Evolutionary conservation across 2,888 invertebrate genomes (phyloP).

Genomic region (Nemotelus nigrinus): DNA sequence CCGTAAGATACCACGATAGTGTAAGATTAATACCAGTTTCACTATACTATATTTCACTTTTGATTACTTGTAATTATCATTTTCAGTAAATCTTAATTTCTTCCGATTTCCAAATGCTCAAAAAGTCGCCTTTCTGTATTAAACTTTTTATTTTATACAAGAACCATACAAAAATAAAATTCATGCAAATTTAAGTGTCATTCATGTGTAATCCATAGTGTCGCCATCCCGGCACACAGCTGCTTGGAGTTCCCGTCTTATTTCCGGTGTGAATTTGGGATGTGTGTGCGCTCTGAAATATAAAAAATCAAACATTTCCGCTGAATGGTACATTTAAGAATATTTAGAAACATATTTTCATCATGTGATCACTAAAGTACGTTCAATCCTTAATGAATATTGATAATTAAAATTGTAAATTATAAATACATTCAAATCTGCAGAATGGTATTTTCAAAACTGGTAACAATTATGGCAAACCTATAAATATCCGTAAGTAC

Average conservation of each 20-base stretch:
- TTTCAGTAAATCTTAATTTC: too few species aligned
- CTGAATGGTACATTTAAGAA: slow-evolving; percentile 25
- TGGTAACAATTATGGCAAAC: too few species aligned
- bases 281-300: slow-evolving; percentile 61
- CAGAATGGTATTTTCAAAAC: too few species aligned
- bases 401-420: background rate
- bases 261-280: slow-evolving; percentile 73
- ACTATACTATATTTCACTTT: too few species aligned
- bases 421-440: too few species aligned
- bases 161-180: slow-evolving; percentile 49
- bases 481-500: too few species aligned
- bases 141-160: background rate
- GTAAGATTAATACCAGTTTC: too few species aligned
- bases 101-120: too few species aligned
- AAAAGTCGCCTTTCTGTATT: too few species aligned
- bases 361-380: background rate
- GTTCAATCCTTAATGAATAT: background rate
- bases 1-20: too few species aligned
- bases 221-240: slow-evolving; percentile 83
- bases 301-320: slow-evolving; percentile 13
- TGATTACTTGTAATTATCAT: too few species aligned
- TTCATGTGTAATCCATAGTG: slow-evolving; percentile 60
- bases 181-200: slow-evolving; percentile 18
- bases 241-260: slow-evolving; percentile 85
- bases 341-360: background rate